Evolutionary conservation across 2,888 invertebrate genomes (phyloP), one percentile per base, ranked within the genome.

Genomic region (Siphlonurus alternatus): DNA sequence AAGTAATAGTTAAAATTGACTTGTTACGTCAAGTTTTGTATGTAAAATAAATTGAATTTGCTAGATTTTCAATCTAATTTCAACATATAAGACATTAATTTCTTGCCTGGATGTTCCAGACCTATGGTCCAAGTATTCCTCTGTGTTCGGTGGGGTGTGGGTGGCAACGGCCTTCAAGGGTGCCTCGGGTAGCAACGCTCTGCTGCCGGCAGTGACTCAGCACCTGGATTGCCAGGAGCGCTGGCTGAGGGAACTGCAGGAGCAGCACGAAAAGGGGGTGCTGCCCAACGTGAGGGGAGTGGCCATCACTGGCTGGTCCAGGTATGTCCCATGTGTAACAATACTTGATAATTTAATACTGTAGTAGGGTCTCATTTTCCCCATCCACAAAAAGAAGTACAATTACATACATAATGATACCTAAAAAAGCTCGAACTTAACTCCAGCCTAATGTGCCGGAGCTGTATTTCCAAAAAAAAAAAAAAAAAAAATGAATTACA

Each of bases 111-210:
- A 19, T 61, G 1, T 60, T 23, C 2, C 72, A 61, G 72, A 73
- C n/a, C 67, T 86, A 56, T 86, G 86, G 87, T 80, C 80, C 51
- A 83, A 81, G 63, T 89, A 89, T 70, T 76, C 80, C 2, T 75
- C 76, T 64, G 74, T 87, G 25, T 93, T 93, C 72, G 78, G 81
- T 0, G 79, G 80, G 61, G 74, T 92, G 20, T 91, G 92, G 89
- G 82, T 82, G 0, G 93, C 86, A 0, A 86, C 87, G 25, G 90
- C 92, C 0, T 93, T 84, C 72, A 93, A 93, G 77, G 93, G 93
- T 1, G 90, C 93, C 0, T 88, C 89, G 66, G 88, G 90, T 0
- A 83, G 86, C 64, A 81, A 82, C 69, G 84, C 86, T 75, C 83
- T 83, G 66, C 72, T 87, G 64, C 87, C 89, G 0, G 79, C 85